Conservation (phyloP, 2,888 invertebrate species). For the Dicyrtoma fusca region DNA sequence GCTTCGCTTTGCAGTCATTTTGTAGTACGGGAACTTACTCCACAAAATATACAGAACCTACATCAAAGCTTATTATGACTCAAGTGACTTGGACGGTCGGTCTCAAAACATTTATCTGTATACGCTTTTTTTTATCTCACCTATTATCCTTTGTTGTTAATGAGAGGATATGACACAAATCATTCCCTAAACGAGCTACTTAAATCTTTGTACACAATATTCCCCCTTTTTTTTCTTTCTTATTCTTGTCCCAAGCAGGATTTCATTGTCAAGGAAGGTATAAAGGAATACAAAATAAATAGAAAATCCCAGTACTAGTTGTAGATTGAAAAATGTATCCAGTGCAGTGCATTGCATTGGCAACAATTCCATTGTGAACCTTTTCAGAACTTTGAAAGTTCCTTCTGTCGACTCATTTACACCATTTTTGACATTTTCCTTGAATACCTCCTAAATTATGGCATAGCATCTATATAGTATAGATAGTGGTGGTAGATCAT, state of each 20-base stretch:
- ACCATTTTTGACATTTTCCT: slow-evolving; percentile 8
- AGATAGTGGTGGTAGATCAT: too few relatives aligned
- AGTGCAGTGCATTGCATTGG: too few relatives aligned
- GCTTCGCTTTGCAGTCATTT: too few relatives aligned
- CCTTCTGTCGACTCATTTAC: not conserved
- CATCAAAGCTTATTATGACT: slow-evolving; percentile 10
- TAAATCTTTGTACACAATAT: slow-evolving; percentile 11
- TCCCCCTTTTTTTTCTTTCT: slow-evolving; percentile 4
- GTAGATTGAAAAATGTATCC: too few relatives aligned
- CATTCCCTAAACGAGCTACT: slow-evolving; percentile 41
- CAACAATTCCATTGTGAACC: too few relatives aligned
- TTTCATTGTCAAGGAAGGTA: too few relatives aligned
- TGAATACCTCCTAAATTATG: slow-evolving; percentile 5
- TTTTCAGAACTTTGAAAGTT: not conserved
- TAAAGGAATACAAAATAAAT: not conserved
- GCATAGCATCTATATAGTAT: not conserved
- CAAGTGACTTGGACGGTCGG: slow-evolving; percentile 23
- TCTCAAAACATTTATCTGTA: slow-evolving; percentile 5
- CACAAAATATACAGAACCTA: not conserved
- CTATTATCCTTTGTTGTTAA: slow-evolving; percentile 34
- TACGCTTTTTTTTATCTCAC: slow-evolving; percentile 25
- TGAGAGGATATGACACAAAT: slow-evolving; percentile 44
- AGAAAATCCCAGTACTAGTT: too few relatives aligned
- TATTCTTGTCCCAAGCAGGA: too few relatives aligned
- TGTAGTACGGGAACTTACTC: not conserved